Evolutionary conservation across 2,888 invertebrate species (phyloP).

Genomic region (Agrochola lychnidis): DNA sequence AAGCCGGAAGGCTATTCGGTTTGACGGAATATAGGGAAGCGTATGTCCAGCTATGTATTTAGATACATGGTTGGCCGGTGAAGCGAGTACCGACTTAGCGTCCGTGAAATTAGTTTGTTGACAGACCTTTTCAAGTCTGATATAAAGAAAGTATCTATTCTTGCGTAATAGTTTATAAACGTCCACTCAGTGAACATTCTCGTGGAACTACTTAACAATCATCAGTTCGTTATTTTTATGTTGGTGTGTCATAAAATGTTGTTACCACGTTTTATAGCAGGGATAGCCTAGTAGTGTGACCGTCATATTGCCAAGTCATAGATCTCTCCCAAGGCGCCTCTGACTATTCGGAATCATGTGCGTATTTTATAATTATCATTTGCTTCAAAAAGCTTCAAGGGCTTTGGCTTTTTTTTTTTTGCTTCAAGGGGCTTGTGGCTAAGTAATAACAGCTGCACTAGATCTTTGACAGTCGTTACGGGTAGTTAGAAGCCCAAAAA

Average conservation of each 20-base stretch:
- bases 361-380: too few species aligned
- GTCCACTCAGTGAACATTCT: neutral
- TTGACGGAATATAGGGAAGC: constrained; percentile 20
- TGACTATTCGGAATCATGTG: too few species aligned
- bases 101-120: constrained; percentile 32
- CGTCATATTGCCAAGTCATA: too few species aligned
- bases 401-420: too few species aligned
- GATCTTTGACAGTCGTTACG: too few species aligned
- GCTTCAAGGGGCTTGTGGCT: too few species aligned
- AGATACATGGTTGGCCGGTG: neutral
- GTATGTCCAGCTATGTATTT: constrained; percentile 18
- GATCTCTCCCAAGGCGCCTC: too few species aligned
- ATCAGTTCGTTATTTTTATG: too few species aligned
- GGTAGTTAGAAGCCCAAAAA: too few species aligned
- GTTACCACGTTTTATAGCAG: neutral
- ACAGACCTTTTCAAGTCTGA: neutral
- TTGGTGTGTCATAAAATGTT: neutral
- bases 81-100: neutral
- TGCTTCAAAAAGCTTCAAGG: too few species aligned
- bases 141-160: neutral
- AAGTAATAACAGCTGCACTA: too few species aligned
- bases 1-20: constrained; percentile 31
- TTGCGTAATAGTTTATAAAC: neutral
- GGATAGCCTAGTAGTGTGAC: too few species aligned
- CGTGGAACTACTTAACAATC: neutral